A percentile compares a stretch with the other conserved stretches of the same genome.
These are phyloP conservation scores for Phocides pigmalion DNA, from an alignment of 1,140 invertebrate genomes.

Conservation along the genomic window DNA sequence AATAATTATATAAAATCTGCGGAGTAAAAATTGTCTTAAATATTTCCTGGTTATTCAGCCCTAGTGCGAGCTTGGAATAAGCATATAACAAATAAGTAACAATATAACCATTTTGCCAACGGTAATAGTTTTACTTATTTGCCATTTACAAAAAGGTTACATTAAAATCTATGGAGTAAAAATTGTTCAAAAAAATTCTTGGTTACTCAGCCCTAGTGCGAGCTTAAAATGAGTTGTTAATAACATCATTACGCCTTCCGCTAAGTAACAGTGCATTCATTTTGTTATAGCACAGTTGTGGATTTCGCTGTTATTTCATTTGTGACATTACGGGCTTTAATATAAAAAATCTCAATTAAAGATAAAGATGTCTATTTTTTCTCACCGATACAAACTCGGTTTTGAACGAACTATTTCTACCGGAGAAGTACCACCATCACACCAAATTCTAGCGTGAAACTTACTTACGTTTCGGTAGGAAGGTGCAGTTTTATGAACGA, in stretches of 20 bases:
- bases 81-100: background rate
- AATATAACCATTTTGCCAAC: background rate
- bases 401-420: too few relatives aligned
- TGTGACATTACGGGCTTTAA: too few relatives aligned
- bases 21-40: background rate
- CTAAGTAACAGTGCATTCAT: background rate
- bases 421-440: too few relatives aligned
- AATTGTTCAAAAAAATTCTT: background rate
- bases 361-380: too few relatives aligned
- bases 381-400: too few relatives aligned
- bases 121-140: too few relatives aligned
- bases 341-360: too few relatives aligned
- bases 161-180: background rate
- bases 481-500: too few relatives aligned
- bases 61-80: background rate
- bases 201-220: background rate
- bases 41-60: background rate
- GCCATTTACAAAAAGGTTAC: background rate
- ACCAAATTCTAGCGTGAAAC: too few relatives aligned
- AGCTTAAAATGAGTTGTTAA: background rate
- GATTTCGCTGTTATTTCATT: too few relatives aligned
- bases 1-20: background rate
- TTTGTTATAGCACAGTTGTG: too few relatives aligned
- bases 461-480: too few relatives aligned
- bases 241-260: background rate